These are phyloP conservation scores for Elanus axillaris DNA, from an alignment of 2,113 vertebrate species.

Conservation along the genomic window DNA sequence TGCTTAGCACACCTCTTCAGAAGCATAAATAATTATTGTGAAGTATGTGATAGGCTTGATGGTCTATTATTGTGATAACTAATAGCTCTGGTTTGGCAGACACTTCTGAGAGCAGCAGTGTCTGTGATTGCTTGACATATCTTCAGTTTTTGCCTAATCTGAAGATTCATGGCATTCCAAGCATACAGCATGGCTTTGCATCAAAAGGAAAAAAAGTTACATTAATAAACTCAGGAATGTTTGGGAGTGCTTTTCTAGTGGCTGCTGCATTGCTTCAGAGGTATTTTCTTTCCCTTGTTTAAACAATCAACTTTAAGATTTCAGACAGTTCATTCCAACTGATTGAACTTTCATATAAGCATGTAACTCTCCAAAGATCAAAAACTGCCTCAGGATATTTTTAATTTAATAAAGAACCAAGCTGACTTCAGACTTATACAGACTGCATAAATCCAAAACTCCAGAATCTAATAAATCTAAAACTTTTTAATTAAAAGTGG, in stretches of 20 bases:
- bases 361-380: slow-evolving; percentile 43
- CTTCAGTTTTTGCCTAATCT: slow-evolving; percentile 12
- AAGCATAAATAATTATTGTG: not conserved
- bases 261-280: not conserved
- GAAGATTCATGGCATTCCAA: not conserved
- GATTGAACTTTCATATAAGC: slow-evolving; percentile 42
- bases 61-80: not conserved
- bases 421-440: not conserved
- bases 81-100: not conserved
- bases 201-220: not conserved
- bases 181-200: slow-evolving; percentile 3
- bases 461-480: slow-evolving; percentile 28
- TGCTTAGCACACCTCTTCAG: not conserved
- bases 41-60: not conserved
- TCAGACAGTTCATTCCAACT: slow-evolving; percentile 52
- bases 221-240: slow-evolving; percentile 35
- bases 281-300: slow-evolving; percentile 39
- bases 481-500: slow-evolving; percentile 59
- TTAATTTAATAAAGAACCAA: slow-evolving; percentile 42
- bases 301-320: slow-evolving; percentile 36
- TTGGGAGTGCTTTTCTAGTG: not conserved
- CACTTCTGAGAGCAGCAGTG: not conserved
- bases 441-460: slow-evolving; percentile 14
- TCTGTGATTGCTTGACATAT: not conserved
- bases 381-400: slow-evolving; percentile 47